Evolutionary conservation across 1,140 invertebrate species (phyloP).

Genomic region (Brachionus rotundiformis): DNA sequence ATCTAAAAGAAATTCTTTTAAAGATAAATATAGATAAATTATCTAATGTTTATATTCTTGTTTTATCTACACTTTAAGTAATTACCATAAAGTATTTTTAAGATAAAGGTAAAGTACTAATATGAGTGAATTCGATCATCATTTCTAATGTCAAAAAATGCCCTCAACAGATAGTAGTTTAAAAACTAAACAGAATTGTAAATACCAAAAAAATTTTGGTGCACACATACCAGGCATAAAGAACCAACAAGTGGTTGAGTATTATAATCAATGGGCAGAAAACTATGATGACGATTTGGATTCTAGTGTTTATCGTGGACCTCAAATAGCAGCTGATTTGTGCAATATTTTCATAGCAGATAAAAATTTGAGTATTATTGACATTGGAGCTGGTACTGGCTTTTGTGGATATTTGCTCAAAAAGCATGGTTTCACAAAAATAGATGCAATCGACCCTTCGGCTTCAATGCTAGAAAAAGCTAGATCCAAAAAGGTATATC

Average conservation of each 20-base stretch:
- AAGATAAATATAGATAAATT: too few relatives aligned
- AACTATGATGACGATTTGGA: slow-evolving; percentile 35
- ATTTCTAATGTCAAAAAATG: background rate
- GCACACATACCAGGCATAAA: slow-evolving; percentile 5
- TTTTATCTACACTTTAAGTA: too few relatives aligned
- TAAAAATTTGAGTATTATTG: slow-evolving; percentile 55
- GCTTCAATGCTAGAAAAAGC: slow-evolving; percentile 59
- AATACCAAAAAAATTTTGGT: background rate
- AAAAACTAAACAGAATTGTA: background rate
- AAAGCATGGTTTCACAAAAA: slow-evolving; percentile 55
- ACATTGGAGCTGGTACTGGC: slow-evolving; percentile 62
- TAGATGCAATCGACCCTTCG: slow-evolving; percentile 59
- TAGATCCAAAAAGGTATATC: slow-evolving; percentile 57
- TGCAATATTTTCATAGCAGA: slow-evolving; percentile 42
- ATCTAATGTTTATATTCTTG: too few relatives aligned
- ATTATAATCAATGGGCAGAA: slow-evolving; percentile 42
- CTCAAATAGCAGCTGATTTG: slow-evolving; percentile 20
- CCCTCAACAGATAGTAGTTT: background rate
- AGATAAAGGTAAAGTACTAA: background rate
- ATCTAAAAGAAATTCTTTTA: too few relatives aligned
- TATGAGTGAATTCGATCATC: background rate
- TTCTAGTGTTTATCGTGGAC: slow-evolving; percentile 22
- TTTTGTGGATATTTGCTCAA: slow-evolving; percentile 58
- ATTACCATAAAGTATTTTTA: background rate
- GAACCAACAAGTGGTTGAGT: slow-evolving; percentile 21